These are phyloP conservation scores for Phylloscopus collybita DNA, from an alignment of 2,797 vertebrate species.

Conservation along the genomic window DNA sequence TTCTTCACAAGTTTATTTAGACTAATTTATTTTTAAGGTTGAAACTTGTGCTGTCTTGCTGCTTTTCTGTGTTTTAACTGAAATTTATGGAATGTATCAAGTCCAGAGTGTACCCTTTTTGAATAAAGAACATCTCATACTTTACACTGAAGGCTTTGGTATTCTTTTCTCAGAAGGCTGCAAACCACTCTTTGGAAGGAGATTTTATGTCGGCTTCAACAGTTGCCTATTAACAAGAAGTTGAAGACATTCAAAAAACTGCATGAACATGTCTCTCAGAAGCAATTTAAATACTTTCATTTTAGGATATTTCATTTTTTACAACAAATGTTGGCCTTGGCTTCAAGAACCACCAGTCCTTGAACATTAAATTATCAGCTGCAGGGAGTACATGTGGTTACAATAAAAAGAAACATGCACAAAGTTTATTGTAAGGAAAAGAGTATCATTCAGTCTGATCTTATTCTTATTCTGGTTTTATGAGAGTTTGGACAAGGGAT, in stretches of 20 bases:
- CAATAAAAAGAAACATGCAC: neutral
- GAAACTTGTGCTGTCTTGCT: neutral
- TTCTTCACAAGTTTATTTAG: neutral
- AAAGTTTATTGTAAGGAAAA: neutral
- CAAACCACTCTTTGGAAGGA: neutral
- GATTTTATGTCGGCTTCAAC: neutral
- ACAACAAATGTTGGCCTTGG: neutral
- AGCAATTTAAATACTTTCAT: neutral
- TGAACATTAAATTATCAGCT: neutral
- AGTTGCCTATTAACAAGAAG: neutral
- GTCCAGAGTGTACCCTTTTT: neutral
- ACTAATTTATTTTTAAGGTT: neutral
- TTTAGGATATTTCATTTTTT: slow-evolving; percentile 8
- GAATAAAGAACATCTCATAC: neutral
- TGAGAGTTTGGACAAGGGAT: neutral
- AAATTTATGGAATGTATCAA: neutral
- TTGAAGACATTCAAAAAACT: neutral
- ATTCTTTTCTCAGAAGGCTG: neutral
- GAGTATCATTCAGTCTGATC: neutral
- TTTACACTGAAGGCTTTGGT: neutral
- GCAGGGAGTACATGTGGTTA: neutral
- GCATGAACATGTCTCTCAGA: neutral
- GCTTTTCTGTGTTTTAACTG: neutral
- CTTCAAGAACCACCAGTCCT: neutral
- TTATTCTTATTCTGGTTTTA: slow-evolving; percentile 18